Base-by-base conservation (phyloP, 1,140 invertebrate species). In the Oppia nitens region DNA sequence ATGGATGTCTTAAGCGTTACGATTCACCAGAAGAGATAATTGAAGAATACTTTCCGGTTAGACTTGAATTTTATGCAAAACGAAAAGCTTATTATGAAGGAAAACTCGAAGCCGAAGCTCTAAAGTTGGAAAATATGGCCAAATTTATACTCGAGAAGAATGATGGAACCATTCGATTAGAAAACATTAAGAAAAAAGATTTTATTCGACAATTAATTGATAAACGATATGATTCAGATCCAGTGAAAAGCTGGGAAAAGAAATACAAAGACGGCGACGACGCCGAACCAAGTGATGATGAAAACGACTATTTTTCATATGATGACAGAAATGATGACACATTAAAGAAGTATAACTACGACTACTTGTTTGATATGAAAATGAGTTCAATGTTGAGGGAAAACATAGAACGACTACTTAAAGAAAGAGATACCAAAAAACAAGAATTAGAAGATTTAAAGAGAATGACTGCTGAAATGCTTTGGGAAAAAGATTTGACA, bases 141-240 rank as follows among this genome's bases (percentile, higher is more conserved):
- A 76, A 85, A 50, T 99, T 99, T 71, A 99, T 99, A 64, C 65
- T 92, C 20, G 94, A 98, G 69, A 99, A 98, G 68, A 98, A 94
- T 68, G 86, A 93, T 63, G 85, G 85, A 20, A 83, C 79, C 49
- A 72, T 98, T 11, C 78, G 82, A 2, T 82, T 98, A 62, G 76
- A 98, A 88, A 98, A 98, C 70, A 93, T 94, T 70, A 82, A 87
- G 55, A 92, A 91, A 68, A 81, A 77, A 6, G 75, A 73, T 20
- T 87, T 98, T 77, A 85, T 98, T 56, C 82, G 87, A 40, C 87
- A 93, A 71, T 75, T 99, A 28, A 76, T 87, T 4, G 81, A 82
- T 66, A 75, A 80, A 71, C 85, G 87, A 11, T 99, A 93, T 70
- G 84, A 87, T 57, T 82, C 92, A 2, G 96, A 99, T 78, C 96